phyloP scores from a whole-genome alignment of 2,113 vertebrate species.

The Cyrtonyx montezumae region DNA sequence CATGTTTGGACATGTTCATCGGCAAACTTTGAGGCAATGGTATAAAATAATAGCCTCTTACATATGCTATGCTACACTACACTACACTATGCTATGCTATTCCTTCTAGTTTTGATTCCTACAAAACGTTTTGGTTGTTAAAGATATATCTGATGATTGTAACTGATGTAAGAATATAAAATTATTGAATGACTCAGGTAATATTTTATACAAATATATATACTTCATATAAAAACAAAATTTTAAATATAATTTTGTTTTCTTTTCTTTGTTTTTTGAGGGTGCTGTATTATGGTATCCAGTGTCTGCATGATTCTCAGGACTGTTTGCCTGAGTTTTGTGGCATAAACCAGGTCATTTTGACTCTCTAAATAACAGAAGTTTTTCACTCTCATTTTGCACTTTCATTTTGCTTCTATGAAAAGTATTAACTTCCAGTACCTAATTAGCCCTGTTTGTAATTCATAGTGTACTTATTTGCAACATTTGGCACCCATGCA shows the following conservation, averaged over 20 bases:
- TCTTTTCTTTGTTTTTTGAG: not conserved
- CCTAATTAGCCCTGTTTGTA: not conserved
- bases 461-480: not conserved
- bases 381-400: not conserved
- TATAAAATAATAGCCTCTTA: too few species aligned
- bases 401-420: not conserved
- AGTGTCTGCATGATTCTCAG: not conserved
- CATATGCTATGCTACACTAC: not conserved
- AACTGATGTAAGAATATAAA: not conserved
- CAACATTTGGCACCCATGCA: not conserved
- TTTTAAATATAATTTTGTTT: not conserved
- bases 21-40: too few species aligned
- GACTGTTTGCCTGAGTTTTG: not conserved
- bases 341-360: not conserved
- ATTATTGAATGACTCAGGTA: not conserved
- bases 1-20: too few species aligned
- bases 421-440: not conserved
- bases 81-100: not conserved
- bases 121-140: fast-evolving
- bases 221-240: not conserved
- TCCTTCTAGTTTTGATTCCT: not conserved
- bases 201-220: not conserved
- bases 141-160: not conserved
- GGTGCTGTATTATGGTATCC: not conserved
- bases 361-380: not conserved